A percentile compares a stretch with the other conserved stretches of the same genome.
Evolutionary conservation across 2,888 invertebrate genomes (phyloP).

Genomic region (Drosophila mercatorum): DNA sequence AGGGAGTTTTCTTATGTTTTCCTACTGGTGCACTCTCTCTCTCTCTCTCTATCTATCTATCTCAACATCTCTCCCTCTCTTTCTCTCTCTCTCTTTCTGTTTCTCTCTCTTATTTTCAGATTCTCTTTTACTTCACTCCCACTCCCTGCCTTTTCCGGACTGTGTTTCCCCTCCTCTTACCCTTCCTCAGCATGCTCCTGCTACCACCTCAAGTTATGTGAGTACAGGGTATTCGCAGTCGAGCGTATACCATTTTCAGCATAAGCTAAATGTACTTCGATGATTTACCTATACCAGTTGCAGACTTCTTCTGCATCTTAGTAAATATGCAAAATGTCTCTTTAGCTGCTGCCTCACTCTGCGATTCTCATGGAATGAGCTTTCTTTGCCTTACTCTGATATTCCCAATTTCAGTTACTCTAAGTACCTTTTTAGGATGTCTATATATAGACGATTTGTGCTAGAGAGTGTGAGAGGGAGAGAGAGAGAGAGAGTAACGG

Average conservation of each 20-base stretch:
- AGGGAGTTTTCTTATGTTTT: not conserved
- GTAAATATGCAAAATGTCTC: not conserved
- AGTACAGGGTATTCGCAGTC: not conserved
- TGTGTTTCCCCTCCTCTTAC: too few species aligned
- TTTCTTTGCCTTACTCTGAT: not conserved
- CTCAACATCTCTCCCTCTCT: too few species aligned
- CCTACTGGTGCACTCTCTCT: too few species aligned
- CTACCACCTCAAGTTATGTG: not conserved
- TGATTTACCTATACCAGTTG: not conserved
- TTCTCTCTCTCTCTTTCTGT: too few species aligned
- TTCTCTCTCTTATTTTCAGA: too few species aligned
- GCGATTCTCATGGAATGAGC: not conserved
- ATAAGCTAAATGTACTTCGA: not conserved
- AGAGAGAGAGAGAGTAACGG: not conserved
- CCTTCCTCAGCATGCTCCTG: too few species aligned
- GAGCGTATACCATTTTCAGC: not conserved
- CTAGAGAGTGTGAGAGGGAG: not conserved
- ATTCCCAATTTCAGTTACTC: not conserved
- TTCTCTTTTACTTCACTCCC: too few species aligned
- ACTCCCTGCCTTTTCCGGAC: not conserved
- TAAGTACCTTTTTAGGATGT: not conserved
- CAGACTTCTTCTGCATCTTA: not conserved
- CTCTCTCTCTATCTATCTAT: too few species aligned
- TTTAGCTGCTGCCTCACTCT: not conserved
- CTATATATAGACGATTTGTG: not conserved